Conservation (phyloP, 2,888 invertebrate genomes). For the Empis livida region DNA sequence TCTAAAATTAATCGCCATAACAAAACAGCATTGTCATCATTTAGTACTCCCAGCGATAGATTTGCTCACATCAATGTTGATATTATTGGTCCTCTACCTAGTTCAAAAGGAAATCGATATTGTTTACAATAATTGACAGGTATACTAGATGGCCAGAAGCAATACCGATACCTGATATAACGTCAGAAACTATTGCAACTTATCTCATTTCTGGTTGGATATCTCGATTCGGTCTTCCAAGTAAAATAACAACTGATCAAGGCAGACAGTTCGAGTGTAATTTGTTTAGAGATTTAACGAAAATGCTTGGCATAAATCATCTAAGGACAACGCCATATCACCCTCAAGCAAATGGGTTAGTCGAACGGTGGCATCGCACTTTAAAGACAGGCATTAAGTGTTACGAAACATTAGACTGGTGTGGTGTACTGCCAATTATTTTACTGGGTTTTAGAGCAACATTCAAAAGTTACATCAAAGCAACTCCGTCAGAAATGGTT, state of each 20-base stretch:
- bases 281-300: slow-evolving; percentile 17
- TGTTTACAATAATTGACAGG: not conserved
- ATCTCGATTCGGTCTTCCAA: slow-evolving; percentile 24
- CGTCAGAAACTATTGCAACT: not conserved
- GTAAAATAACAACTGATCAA: slow-evolving; percentile 26
- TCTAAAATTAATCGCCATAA: not conserved
- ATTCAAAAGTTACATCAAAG: not conserved
- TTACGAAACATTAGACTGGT: not conserved
- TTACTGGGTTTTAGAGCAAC: not conserved
- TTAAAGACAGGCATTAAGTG: not conserved
- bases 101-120: not conserved
- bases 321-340: slow-evolving; percentile 9
- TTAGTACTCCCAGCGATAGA: not conserved
- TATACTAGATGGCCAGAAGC: not conserved
- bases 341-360: not conserved
- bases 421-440: not conserved
- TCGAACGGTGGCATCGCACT: slow-evolving; percentile 3
- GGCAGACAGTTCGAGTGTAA: slow-evolving; percentile 24
- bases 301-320: slow-evolving; percentile 17
- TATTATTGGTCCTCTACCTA: not conserved
- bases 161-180: not conserved
- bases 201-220: not conserved
- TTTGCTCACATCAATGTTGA: not conserved
- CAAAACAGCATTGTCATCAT: not conserved
- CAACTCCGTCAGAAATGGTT: not conserved